Base-by-base conservation (phyloP, 2,888 invertebrate species). In the Agonopterix alstromeriana region DNA sequence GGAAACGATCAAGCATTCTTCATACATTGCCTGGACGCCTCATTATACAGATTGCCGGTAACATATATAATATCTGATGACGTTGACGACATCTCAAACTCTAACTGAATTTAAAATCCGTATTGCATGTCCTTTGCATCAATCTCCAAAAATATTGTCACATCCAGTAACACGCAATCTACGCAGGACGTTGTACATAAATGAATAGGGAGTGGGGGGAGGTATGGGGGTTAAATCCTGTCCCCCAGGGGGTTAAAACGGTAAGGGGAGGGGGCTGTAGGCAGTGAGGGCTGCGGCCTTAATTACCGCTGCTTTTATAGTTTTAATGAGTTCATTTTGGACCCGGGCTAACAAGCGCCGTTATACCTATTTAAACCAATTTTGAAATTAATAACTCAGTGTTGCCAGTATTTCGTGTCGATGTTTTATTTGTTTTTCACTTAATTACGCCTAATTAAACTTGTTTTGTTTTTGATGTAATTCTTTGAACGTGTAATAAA, bases 261-360 rank as follows among this genome's bases (percentile, higher is more conserved):
- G 27, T 2, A 5, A 4, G 66, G 65, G 66, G 60, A 63, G 64
- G 67, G 67, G 62, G 62, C 60, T 64, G 61, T 60, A 51, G 59
- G 66, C 52, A 56, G 60, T 59, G 61, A 63, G 70, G 74, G 73
- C 75, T 68, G 73, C 69, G 82, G 81, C 74, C 82, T 85, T 92
- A 92, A 92, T 92, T 92, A 92, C 92, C 91, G 90, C 90, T 87
- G 91, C 91, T 91, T 92, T 92, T 92, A 92, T 92, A 92, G 91
- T 92, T 92, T 92, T 92, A 92, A 92, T 92, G 92, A 92, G 91
- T 92, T 92, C 92, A 91, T 92, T 87, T 87, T 82, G 85, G 91
- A 90, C 90, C 90, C 90, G 88, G 87, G 89, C 90, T 90, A 91
- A 91, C 87, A 88, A 88, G 87, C 86, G 83, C 66, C 82, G 81